Evolutionary conservation across 92 coral and sea anemone species (phyloP), one percentile per base, ranked within the genome.

Genomic region (Epizoanthus stellaris): DNA sequence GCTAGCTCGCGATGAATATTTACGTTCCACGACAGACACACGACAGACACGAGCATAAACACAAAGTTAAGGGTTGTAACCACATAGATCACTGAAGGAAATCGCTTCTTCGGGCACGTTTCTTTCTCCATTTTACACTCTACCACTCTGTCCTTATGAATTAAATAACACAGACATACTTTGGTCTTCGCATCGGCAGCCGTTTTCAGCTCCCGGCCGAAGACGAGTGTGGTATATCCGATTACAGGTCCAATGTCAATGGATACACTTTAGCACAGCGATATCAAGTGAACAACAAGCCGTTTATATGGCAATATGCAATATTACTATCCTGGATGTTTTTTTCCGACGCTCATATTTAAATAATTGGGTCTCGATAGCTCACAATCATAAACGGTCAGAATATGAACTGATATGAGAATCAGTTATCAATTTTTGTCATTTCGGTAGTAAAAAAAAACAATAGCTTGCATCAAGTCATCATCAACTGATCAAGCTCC

Each of bases 41-140:
- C 83, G 5, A 79, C 23, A 8, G 83, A 79, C 5, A 79, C 83
- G n/a, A 79, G 60, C 83, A 79, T 79, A 45, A 79, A 79, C 72
- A 79, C 61, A 42, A 70, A 63, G 72, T 79, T 79, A 53, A 79
- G 67, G 9, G 72, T 63, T 61, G 83, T 79, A 62, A 63, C 72
- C 53, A 36, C 83, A 63, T 63, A 79, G 20, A 62, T 63, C 19
- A 63, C 43, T 20, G 30, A 45, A 3, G 62, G 30, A 62, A 79
- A 11, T 19, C 83, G 83, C 47, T 45, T 79, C 6, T 57, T 10
- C 42, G 21, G 12, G 56, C 56, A 9, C 56, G 15, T 79, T 39
- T 63, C 72, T n/a, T 79, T 79, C 58, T 79, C 83, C 58, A 43
- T 45, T 79, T 62, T 79, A 45, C 6, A 11, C 21, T 19, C 42